phyloP scores from a whole-genome alignment of 92 coral and sea anemone genomes.

The Chrysogorgia sp. region DNA sequence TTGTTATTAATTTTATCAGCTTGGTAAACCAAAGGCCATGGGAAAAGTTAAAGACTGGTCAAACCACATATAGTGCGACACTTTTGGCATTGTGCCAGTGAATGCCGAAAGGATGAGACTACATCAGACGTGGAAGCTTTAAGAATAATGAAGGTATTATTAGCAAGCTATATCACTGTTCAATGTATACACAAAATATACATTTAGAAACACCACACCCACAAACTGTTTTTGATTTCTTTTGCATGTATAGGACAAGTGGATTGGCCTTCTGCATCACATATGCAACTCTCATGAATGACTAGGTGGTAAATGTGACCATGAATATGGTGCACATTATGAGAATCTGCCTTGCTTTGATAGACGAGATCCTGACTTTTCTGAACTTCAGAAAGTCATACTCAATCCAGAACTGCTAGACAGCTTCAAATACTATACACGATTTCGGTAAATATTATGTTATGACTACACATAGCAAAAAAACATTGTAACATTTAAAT shows the following conservation, averaged over 20 bases:
- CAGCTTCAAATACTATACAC: too few species aligned
- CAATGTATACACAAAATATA: neutral
- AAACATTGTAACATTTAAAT: too few species aligned
- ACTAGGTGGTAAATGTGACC: too few species aligned
- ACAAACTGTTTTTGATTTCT: conserved; percentile 15
- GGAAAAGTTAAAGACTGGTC: conserved; percentile 56
- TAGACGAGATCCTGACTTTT: conserved; percentile 46
- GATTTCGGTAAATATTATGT: neutral
- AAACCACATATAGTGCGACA: conserved; percentile 45
- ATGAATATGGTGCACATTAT: conserved; percentile 33
- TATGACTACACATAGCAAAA: neutral
- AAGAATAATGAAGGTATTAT: conserved; percentile 24
- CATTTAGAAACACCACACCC: too few species aligned
- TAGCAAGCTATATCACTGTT: neutral
- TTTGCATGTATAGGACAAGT: conserved; percentile 24
- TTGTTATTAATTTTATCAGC: conserved; percentile 25
- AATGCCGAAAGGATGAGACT: neutral
- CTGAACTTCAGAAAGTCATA: conserved; percentile 48
- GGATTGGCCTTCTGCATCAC: conserved; percentile 52
- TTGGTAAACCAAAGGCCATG: conserved; percentile 50
- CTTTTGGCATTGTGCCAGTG: conserved; percentile 58
- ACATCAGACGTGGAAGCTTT: neutral
- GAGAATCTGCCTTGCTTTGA: conserved; percentile 46
- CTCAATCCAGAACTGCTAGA: too few species aligned
- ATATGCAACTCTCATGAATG: too few species aligned